phyloP scores from a whole-genome alignment of 2,888 invertebrate species.

The Macrosiphum euphorbiae region DNA sequence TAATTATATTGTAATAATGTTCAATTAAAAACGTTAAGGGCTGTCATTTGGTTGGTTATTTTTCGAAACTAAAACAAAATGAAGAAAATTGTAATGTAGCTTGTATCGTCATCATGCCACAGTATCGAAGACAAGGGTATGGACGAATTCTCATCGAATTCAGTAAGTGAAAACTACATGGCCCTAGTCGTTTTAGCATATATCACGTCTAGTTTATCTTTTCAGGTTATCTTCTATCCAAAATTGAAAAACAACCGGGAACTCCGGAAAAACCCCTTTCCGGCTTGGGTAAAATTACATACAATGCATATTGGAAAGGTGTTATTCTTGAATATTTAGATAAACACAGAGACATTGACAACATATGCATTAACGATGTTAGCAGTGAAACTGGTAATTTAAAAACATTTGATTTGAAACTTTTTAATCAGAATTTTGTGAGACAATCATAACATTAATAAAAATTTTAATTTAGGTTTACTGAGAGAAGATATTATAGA shows the following conservation, averaged over 20 bases:
- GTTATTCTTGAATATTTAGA: conserved; percentile 90
- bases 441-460: too few relatives aligned
- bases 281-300: conserved; percentile 94
- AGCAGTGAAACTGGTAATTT: conserved; percentile 83
- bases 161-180: conserved; percentile 77
- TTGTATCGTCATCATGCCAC: conserved; percentile 99
- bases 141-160: conserved; percentile 99
- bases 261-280: conserved; percentile 99
- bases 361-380: conserved; percentile 80
- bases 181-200: background rate
- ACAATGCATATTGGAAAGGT: conserved; percentile 97
- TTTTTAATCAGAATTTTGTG: background rate
- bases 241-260: conserved; percentile 94
- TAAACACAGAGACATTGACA: conserved; percentile 74
- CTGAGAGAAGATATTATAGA: conserved; percentile 91
- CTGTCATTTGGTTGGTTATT: conserved; percentile 97
- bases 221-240: conserved; percentile 91
- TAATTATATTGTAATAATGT: background rate
- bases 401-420: background rate
- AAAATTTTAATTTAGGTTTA: conserved; percentile 72
- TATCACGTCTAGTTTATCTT: conserved; percentile 64
- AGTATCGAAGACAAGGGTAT: conserved; percentile 96
- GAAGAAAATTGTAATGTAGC: conserved; percentile 99
- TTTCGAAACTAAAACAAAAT: conserved; percentile 98
- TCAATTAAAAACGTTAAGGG: conserved; percentile 73